These are phyloP conservation scores for Rhynchopsitta pachyrhyncha DNA, from an alignment of 2,113 vertebrate species.

Conservation along the genomic window DNA sequence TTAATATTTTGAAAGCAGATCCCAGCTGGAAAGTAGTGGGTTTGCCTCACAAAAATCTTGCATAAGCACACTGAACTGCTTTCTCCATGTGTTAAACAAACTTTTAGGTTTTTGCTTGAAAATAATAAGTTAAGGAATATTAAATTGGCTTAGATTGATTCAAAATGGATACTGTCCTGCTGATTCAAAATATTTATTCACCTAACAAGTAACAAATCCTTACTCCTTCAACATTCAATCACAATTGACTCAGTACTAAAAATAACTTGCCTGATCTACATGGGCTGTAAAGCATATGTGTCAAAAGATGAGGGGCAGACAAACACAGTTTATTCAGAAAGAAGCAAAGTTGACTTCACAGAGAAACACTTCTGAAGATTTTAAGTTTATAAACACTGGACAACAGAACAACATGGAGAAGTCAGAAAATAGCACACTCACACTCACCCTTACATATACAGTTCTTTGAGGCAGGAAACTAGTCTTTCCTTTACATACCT, in stretches of 20 bases:
- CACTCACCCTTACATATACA: fast-evolving
- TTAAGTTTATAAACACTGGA: neutral
- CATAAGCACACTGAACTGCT: neutral
- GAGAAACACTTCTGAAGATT: neutral
- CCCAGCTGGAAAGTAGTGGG: constrained; percentile 27
- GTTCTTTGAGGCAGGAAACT: neutral
- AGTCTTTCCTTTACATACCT: neutral
- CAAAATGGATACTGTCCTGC: neutral
- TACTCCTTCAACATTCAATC: neutral
- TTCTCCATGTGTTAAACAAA: neutral
- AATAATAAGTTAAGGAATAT: neutral
- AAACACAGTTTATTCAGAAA: neutral
- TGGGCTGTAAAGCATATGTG: fast-evolving
- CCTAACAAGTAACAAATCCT: neutral
- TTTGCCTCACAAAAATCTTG: constrained; percentile 19
- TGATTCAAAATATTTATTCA: neutral
- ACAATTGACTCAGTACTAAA: neutral
- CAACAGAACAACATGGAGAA: fast-evolving
- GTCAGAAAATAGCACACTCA: neutral
- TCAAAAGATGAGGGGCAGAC: neutral
- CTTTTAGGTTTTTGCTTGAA: neutral
- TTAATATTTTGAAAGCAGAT: constrained; percentile 58
- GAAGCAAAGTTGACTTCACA: neutral
- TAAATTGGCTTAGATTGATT: neutral
- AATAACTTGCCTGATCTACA: neutral